phyloP scores from a whole-genome alignment of 1,140 invertebrate genomes.

The Penaeus chinensis region DNA sequence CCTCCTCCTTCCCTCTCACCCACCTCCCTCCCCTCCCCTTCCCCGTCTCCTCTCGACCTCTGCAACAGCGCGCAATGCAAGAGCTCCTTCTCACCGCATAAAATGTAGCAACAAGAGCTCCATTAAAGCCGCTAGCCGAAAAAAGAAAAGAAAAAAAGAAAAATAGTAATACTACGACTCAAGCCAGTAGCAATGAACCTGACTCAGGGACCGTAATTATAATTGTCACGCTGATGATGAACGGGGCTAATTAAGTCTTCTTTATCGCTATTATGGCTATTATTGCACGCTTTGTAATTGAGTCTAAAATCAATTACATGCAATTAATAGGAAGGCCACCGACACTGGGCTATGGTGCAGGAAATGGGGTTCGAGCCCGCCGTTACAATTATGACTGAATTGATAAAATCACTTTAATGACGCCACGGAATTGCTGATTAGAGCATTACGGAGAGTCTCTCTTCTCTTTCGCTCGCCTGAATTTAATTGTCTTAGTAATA shows the following conservation, averaged over 20 bases:
- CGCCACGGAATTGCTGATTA: conserved; percentile 14
- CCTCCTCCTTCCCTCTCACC: neutral
- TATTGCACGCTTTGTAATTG: conserved; percentile 58
- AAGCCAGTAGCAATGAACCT: conserved; percentile 41
- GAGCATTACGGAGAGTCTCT: neutral
- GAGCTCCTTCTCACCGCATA: too few species aligned
- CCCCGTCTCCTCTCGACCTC: neutral
- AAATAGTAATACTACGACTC: neutral
- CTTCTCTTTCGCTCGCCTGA: too few species aligned
- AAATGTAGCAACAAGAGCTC: too few species aligned
- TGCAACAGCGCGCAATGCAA: too few species aligned
- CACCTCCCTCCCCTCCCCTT: neutral
- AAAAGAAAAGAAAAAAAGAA: conserved; percentile 33
- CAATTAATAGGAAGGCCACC: conserved; percentile 50
- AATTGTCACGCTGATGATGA: conserved; percentile 49
- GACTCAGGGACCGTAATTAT: conserved; percentile 35
- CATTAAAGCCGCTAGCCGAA: neutral
- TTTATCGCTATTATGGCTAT: conserved; percentile 53
- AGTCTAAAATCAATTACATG: conserved; percentile 54
- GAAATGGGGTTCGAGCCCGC: neutral
- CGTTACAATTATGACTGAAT: conserved; percentile 17
- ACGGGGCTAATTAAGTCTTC: conserved; percentile 52
- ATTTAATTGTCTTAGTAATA: too few species aligned
- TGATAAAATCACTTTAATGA: conserved; percentile 16
- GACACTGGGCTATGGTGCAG: neutral